A percentile compares a stretch with the other conserved stretches of the same genome.
Evolutionary conservation across 1,140 invertebrate genomes (phyloP).

Genomic region (Tetramorium simillimum): DNA sequence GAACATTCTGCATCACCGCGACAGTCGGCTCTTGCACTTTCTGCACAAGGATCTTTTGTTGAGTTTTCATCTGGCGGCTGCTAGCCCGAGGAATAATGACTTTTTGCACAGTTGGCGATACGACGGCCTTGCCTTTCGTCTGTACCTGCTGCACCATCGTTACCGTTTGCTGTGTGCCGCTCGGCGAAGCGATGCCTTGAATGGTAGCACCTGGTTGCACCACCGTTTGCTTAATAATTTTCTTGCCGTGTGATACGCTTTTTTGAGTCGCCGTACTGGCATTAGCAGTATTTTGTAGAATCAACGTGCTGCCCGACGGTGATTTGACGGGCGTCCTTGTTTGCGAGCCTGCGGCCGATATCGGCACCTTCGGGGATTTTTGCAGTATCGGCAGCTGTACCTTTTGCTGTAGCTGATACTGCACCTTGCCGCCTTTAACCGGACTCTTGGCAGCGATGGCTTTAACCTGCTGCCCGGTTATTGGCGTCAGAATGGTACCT

Average conservation of each 20-base stretch:
- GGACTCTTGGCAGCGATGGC: conserved; percentile 81
- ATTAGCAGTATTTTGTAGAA: conserved; percentile 72
- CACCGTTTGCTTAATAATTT: conserved; percentile 69
- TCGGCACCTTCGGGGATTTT: conserved; percentile 73
- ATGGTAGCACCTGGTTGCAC: conserved; percentile 62
- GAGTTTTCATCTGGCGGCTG: conserved; percentile 67
- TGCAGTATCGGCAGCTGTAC: conserved; percentile 78
- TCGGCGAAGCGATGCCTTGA: conserved; percentile 55
- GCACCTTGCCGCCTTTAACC: conserved; percentile 76
- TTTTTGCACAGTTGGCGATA: conserved; percentile 67
- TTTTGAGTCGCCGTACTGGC: background rate
- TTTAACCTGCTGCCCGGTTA: conserved; percentile 83
- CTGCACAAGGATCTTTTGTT: conserved; percentile 72
- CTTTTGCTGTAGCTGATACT: conserved; percentile 79
- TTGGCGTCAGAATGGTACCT: conserved; percentile 84
- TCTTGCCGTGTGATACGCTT: conserved; percentile 70
- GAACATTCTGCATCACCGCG: conserved; percentile 47
- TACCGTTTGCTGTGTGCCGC: conserved; percentile 57
- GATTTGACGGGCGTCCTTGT: conserved; percentile 64
- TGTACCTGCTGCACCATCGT: conserved; percentile 55
- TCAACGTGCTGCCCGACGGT: conserved; percentile 62
- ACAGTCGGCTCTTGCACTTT: conserved; percentile 66
- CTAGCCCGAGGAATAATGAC: conserved; percentile 68
- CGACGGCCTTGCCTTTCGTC: conserved; percentile 68
- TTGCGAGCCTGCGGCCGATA: conserved; percentile 63